Conservation (phyloP, 2,888 invertebrate species). For the Imbricaverruca yamaguchii region DNA sequence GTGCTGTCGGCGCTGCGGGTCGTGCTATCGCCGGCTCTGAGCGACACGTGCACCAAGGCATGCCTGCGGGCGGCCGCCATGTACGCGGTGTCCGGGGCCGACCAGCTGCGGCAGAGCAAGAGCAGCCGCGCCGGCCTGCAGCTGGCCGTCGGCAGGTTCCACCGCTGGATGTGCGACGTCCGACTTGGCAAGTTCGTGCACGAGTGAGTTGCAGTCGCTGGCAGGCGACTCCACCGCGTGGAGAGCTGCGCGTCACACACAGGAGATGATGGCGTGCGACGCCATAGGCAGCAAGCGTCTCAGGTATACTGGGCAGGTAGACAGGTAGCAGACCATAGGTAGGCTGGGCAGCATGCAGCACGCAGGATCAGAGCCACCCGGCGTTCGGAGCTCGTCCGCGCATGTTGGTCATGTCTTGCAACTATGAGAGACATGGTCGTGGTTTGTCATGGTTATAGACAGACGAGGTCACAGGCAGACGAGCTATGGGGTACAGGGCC, state of each 20-base stretch:
- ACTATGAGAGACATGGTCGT: too few species aligned
- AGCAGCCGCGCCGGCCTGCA: slow-evolving; percentile 75
- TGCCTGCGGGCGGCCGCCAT: slow-evolving; percentile 81
- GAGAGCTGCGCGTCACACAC: neutral
- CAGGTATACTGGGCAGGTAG: too few species aligned
- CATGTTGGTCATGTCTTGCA: too few species aligned
- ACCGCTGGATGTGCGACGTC: slow-evolving; percentile 86
- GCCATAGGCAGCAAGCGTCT: too few species aligned
- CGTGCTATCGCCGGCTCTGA: slow-evolving; percentile 71
- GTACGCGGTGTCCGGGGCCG: slow-evolving; percentile 73
- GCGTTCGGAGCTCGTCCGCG: too few species aligned
- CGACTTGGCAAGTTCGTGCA: slow-evolving; percentile 76
- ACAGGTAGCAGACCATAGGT: too few species aligned
- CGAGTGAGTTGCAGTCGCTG: slow-evolving; percentile 50
- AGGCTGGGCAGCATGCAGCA: too few species aligned
- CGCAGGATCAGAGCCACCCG: too few species aligned
- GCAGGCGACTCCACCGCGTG: neutral
- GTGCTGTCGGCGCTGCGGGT: slow-evolving; percentile 75
- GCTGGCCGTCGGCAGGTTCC: slow-evolving; percentile 77
- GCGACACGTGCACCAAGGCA: slow-evolving; percentile 79
- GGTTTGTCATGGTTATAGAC: too few species aligned
- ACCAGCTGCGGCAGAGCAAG: slow-evolving; percentile 75
- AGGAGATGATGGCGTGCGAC: too few species aligned
- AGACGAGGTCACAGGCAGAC: too few species aligned
- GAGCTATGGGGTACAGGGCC: too few species aligned